Base-by-base conservation (phyloP, 2,113 vertebrate species). In the Monopterus albus region DNA sequence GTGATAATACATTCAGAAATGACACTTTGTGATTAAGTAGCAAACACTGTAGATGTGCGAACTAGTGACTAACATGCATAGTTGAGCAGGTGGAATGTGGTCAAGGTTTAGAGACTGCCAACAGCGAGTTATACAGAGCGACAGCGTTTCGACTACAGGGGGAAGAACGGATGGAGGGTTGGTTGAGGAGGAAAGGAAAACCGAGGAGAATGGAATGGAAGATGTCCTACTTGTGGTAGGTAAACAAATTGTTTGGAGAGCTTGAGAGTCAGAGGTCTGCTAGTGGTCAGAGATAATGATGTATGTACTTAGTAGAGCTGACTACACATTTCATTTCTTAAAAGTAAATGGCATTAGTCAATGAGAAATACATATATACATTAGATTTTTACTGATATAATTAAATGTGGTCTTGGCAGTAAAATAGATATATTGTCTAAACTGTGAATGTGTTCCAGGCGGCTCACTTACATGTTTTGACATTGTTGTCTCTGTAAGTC, bases 401-500 rank as follows among this genome's bases (percentile, higher is more conserved):
- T 12, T 17, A 49, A 14, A 25, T 43, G 4, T 74, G 57, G 7
- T 72, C 2, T 31, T n/a, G n/a, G n/a, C n/a, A n/a, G n/a, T n/a
- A n/a, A n/a, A n/a, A n/a, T n/a, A n/a, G n/a, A n/a, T n/a, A n/a
- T n/a, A n/a, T n/a, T n/a, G n/a, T n/a, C n/a, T n/a, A n/a, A n/a
- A n/a, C n/a, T n/a, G n/a, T n/a, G n/a, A n/a, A n/a, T n/a, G 43
- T 25, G 21, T 45, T 39, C 18, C 21, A 35, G 33, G 72, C 15
- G 33, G 79, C 17, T 70, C 49, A 62, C 94, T 93, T 92, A 95
- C 94, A 90, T 63, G 92, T 72, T 91, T 94, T 94, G 79, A 94
- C 25, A 79, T 95, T 94, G 89, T 93, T 94, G 90, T 95, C 94
- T 93, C 94, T 92, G 83, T 95, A 95, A 15, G 94, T 95, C 72